Percentiles rank a stretch among this genome's conserved stretches.
These are phyloP conservation scores for Xestia sexstrigata DNA, from an alignment of 2,888 invertebrate genomes.

Conservation along the genomic window DNA sequence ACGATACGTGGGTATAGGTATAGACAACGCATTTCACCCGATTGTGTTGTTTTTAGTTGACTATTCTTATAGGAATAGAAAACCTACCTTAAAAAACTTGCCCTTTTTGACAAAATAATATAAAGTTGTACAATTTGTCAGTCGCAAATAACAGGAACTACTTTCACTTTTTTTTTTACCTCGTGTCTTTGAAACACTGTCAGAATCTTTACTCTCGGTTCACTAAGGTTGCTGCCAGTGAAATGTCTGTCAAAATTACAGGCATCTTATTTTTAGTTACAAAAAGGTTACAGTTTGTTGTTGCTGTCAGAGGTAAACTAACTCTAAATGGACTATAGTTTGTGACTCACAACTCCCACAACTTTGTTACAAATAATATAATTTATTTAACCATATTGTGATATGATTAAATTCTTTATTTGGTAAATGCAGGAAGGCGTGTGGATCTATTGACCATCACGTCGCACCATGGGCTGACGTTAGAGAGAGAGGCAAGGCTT, in stretches of 20 bases:
- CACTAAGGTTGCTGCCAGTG: not conserved
- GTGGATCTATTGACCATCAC: slow-evolving; percentile 96
- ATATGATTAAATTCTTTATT: slow-evolving; percentile 5
- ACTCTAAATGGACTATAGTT: not conserved
- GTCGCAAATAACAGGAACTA: too few species aligned
- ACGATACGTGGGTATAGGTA: not conserved
- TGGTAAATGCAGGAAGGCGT: slow-evolving; percentile 85
- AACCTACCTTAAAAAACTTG: not conserved
- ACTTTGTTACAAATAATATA: not conserved
- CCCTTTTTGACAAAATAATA: not conserved
- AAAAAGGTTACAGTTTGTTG: not conserved
- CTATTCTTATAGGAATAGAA: not conserved
- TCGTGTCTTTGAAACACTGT: not conserved
- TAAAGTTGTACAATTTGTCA: not conserved
- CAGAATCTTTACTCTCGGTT: not conserved
- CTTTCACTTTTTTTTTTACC: not conserved
- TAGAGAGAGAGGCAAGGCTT: slow-evolving; percentile 93
- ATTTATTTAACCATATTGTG: not conserved
- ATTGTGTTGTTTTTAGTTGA: not conserved
- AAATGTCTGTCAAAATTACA: not conserved
- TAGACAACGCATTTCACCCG: not conserved
- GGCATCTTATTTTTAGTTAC: not conserved
- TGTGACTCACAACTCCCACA: not conserved
- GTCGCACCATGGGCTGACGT: slow-evolving; percentile 94
- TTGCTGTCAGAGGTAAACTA: not conserved